Evolutionary conservation across 2,797 vertebrate genomes (phyloP), one percentile per base, ranked within the genome.

Genomic region (Selene dorsalis): DNA sequence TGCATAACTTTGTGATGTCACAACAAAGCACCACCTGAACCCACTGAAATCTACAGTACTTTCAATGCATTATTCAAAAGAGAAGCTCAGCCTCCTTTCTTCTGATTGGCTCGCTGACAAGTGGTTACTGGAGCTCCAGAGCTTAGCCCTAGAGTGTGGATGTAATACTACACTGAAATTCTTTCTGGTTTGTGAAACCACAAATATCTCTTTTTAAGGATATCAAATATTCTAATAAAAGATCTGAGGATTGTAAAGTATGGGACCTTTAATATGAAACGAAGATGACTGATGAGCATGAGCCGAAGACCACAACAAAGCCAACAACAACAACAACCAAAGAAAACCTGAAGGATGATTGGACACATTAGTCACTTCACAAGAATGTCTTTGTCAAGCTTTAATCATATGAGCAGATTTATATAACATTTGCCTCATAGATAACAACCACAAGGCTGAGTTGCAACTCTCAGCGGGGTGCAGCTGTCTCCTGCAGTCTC

Each of bases 361-460:
- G 58, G 73, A 77, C 62, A 67, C 61, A 74, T 82, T 74, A 83
- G 67, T 92, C 85, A 87, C 75, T 66, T 65, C 53, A 45, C 32
- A 84, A 62, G 83, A 89, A 89, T 74, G 71, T 16, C 43, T 83
- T 80, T 82, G 80, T 89, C 22, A 32, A 75, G 80, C 75, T 75
- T 73, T 77, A 83, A 90, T 82, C 77, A 73, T 9, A 39, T 38
- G 77, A 70, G 45, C 47, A 45, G 58, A 83, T 86, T 85, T 80
- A 70, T 73, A 64, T 73, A 84, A 88, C 79, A 73, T 82, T 79
- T 85, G 26, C 56, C 78, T 71, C 60, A 73, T 84, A 86, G 71
- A 86, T 72, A 89, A 90, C 79, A 73, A 84, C 68, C 66, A 61
- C 62, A 57, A 38, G 53, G 68, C 30, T 47, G 4, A 10, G 75